A percentile compares a stretch with the other conserved stretches of the same genome.
Conservation (phyloP, 1,140 invertebrate genomes). For the Euwallacea fornicatus region DNA sequence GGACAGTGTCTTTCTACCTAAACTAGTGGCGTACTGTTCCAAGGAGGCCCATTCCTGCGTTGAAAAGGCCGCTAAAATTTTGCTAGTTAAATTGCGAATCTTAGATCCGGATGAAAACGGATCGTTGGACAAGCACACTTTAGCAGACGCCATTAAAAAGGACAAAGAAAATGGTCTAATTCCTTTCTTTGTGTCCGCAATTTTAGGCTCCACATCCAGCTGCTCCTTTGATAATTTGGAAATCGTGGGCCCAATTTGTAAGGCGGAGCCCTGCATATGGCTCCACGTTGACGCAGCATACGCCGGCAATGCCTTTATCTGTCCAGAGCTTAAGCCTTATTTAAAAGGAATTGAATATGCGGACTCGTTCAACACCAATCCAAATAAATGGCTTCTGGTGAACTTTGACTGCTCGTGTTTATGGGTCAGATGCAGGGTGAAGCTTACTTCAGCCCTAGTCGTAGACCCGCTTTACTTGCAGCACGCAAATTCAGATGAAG, state of each 20-base stretch:
- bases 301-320: constrained; percentile 81
- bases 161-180: constrained; percentile 78
- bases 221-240: constrained; percentile 81
- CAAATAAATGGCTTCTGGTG: constrained; percentile 89
- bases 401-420: constrained; percentile 90
- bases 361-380: constrained; percentile 90
- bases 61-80: constrained; percentile 94
- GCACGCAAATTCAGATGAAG: constrained; percentile 70
- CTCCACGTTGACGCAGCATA: constrained; percentile 81
- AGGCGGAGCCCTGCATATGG: constrained; percentile 67
- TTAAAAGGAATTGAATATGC: constrained; percentile 81
- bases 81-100: constrained; percentile 83
- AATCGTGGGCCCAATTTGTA: constrained; percentile 80
- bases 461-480: constrained; percentile 93
- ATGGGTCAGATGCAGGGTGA: constrained; percentile 87
- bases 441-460: constrained; percentile 89
- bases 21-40: constrained; percentile 93
- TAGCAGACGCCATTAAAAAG: constrained; percentile 72
- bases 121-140: constrained; percentile 71
- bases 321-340: constrained; percentile 76
- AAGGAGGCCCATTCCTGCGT: constrained; percentile 96
- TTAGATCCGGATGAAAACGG: constrained; percentile 85
- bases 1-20: constrained; percentile 83
- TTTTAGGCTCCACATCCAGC: constrained; percentile 78
- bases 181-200: constrained; percentile 84